These are phyloP conservation scores for Tigriopus californicus DNA, from an alignment of 2,888 invertebrate genomes.

Conservation along the genomic window DNA sequence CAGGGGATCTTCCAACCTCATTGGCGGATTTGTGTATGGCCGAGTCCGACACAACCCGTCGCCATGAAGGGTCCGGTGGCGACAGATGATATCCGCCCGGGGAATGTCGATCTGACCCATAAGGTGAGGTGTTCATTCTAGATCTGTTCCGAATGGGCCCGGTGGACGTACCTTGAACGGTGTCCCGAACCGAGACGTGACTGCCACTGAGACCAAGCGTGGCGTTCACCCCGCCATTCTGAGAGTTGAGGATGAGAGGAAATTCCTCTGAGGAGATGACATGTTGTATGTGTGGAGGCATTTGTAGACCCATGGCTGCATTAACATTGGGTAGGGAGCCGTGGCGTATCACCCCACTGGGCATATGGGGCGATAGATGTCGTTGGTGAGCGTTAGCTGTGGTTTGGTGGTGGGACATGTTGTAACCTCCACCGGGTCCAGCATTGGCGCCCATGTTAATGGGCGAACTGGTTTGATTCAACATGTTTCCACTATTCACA, in stretches of 20 bases:
- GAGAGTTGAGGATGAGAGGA: no score
- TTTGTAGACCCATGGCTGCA: neutral
- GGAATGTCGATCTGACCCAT: neutral
- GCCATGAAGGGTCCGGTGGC: neutral
- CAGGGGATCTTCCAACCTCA: neutral
- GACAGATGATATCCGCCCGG: neutral
- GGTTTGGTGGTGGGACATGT: no score
- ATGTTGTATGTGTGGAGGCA: no score
- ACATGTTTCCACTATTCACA: no score
- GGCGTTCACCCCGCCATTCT: no score
- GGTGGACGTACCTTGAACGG: neutral
- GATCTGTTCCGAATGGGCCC: conserved; percentile 7
- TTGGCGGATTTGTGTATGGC: neutral
- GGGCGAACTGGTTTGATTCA: no score
- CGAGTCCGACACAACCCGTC: conserved; percentile 5
- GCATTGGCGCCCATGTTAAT: no score
- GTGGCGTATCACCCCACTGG: neutral
- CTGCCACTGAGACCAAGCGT: no score
- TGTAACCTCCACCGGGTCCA: no score
- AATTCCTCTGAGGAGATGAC: no score
- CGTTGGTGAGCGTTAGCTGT: neutral
- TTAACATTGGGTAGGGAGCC: conserved; percentile 7
- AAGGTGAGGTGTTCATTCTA: conserved; percentile 5
- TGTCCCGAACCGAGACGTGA: no score
- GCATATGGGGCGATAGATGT: neutral